A percentile compares a stretch with the other conserved stretches of the same genome.
Conservation (phyloP, 2,797 vertebrate species). For the Pantherophis alleghaniensis region DNA sequence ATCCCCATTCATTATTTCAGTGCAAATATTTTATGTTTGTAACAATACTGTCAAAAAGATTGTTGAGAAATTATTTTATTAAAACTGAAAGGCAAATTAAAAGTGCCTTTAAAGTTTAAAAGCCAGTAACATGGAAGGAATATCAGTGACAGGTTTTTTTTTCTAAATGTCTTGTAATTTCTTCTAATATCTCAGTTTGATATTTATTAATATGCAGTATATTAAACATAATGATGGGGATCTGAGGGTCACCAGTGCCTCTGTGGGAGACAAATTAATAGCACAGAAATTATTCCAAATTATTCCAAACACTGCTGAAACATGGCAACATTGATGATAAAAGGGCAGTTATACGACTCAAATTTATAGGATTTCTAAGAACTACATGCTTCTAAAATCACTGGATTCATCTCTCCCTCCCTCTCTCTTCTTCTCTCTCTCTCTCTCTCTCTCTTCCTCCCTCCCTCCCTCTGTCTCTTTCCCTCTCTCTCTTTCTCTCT, state of each 20-base stretch:
- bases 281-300: not conserved
- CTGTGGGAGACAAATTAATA: not conserved
- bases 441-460: too few species aligned
- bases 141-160: not conserved
- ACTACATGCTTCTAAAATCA: not conserved
- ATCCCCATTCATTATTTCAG: not conserved
- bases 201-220: not conserved
- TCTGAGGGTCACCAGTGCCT: not conserved
- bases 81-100: not conserved
- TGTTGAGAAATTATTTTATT: not conserved
- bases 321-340: not conserved
- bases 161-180: not conserved
- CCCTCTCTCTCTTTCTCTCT: too few species aligned
- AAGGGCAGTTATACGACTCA: not conserved
- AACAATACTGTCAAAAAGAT: not conserved
- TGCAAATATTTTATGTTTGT: not conserved
- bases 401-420: not conserved
- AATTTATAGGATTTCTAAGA: not conserved
- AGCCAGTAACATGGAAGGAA: not conserved
- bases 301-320: not conserved
- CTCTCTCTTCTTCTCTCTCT: too few species aligned
- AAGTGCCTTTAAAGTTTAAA: not conserved
- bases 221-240: not conserved
- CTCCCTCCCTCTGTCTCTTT: too few species aligned
- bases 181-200: not conserved